A percentile compares a stretch with the other conserved stretches of the same genome.
Conservation (phyloP, 2,113 vertebrate genomes). For the Thunnus thynnus region DNA sequence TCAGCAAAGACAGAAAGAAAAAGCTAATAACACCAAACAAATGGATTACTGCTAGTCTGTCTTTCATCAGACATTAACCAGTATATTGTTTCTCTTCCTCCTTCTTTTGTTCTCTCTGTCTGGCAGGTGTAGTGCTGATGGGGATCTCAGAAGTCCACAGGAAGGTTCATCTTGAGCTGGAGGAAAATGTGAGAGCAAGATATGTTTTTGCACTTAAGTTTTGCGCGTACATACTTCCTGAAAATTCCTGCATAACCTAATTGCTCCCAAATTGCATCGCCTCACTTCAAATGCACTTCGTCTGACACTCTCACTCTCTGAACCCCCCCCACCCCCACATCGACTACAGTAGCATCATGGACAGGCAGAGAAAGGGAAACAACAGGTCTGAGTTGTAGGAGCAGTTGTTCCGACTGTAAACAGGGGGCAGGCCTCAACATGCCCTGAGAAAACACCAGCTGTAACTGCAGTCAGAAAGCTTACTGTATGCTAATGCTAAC, state of each 20-base stretch:
- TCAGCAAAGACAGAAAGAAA: background rate
- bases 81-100: background rate
- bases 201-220: background rate
- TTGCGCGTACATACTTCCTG: background rate
- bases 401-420: conserved; percentile 59
- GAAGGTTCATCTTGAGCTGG: conserved; percentile 92
- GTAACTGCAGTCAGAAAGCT: conserved; percentile 32
- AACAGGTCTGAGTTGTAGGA: conserved; percentile 44
- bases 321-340: conserved; percentile 15
- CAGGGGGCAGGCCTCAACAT: conserved; percentile 74
- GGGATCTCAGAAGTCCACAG: conserved; percentile 95
- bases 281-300: conserved; percentile 16
- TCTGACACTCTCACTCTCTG: conserved; percentile 4
- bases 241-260: conserved; percentile 7
- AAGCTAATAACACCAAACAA: background rate
- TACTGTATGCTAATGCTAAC: background rate
- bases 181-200: conserved; percentile 91
- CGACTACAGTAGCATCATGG: background rate
- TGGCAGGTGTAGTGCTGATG: conserved; percentile 91
- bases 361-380: conserved; percentile 26
- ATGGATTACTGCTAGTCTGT: background rate
- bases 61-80: conserved; percentile 20
- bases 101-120: conserved; percentile 39
- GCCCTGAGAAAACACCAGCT: conserved; percentile 68
- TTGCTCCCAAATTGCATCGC: background rate